These are phyloP conservation scores for Paelopatides confundens DNA, from an alignment of 53 echinoderm and acorn worm genomes.

Conservation along the genomic window DNA sequence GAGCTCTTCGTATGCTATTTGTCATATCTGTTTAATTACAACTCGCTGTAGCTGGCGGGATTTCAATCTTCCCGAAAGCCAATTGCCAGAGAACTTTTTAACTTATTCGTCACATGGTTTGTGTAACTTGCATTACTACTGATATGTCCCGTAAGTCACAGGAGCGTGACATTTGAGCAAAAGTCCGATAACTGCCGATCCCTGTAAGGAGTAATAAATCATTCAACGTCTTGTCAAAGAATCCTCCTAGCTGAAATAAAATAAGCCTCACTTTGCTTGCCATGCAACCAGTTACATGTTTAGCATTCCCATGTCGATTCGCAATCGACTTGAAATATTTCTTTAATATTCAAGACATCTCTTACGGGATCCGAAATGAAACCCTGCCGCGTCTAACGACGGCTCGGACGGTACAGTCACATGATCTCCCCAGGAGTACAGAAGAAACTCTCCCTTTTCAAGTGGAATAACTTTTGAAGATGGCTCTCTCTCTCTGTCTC, in stretches of 20 bases:
- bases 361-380: background rate
- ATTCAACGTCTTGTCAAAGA: background rate
- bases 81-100: no score
- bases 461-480: background rate
- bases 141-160: background rate
- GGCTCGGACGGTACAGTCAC: background rate
- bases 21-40: no score
- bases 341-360: background rate
- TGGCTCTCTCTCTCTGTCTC: background rate
- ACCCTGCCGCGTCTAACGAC: background rate
- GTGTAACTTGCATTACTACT: background rate
- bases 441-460: background rate
- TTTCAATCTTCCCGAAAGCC: background rate
- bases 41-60: no score
- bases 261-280: background rate
- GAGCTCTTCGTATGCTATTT: no score
- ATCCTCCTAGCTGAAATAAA: background rate
- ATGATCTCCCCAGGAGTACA: background rate
- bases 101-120: no score
- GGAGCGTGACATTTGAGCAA: background rate
- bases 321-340: no score
- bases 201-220: conserved; percentile 3
- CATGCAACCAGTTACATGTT: background rate
- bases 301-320: background rate
- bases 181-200: background rate